Percentiles rank a stretch among this genome's conserved stretches.
Conservation (phyloP, 2,888 invertebrate genomes). For the Tenthredo distinguenda region DNA sequence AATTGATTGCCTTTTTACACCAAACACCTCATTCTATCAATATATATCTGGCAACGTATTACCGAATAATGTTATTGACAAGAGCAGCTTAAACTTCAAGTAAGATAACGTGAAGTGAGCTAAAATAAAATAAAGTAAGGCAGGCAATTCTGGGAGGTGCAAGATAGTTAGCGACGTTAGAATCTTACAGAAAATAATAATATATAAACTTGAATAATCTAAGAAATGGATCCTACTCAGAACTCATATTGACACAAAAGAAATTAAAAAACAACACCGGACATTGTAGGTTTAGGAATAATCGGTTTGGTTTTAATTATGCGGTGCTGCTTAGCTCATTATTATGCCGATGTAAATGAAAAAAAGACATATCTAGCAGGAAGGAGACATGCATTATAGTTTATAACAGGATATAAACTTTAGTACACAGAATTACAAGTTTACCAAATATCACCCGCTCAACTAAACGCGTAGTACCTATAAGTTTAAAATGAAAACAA, state of each 20-base stretch:
- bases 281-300: neutral
- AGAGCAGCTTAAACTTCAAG: neutral
- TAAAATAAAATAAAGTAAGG: neutral
- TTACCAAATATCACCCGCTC: neutral
- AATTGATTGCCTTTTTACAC: neutral
- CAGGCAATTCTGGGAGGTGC: neutral
- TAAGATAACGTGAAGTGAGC: neutral
- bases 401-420: neutral
- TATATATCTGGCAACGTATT: neutral
- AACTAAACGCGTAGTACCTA: neutral
- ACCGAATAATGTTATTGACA: neutral
- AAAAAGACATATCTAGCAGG: conserved; percentile 3
- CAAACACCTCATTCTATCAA: neutral
- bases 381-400: neutral
- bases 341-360: neutral
- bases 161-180: neutral
- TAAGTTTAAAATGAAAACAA: neutral
- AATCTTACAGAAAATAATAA: conserved; percentile 33
- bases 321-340: neutral
- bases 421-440: conserved; percentile 9
- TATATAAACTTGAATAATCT: neutral
- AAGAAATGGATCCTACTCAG: neutral
- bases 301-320: neutral
- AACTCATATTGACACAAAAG: conserved; percentile 3
- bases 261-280: neutral